Conservation (phyloP, 2,888 invertebrate genomes). For the Tinea semifulvella region DNA sequence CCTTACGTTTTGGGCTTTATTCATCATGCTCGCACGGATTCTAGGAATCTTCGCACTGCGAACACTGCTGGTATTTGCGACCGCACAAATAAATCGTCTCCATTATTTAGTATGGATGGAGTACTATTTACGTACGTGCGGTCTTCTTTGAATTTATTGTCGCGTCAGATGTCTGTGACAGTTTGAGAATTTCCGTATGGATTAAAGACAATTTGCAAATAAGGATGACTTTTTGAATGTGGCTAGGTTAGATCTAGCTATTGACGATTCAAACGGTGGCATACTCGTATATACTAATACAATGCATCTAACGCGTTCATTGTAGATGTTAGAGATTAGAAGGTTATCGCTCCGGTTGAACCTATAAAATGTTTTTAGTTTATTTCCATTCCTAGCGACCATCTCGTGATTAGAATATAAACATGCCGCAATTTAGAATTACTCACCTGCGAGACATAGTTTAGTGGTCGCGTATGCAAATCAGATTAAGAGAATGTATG, state of each 20-base stretch:
- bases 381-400: constrained; percentile 31
- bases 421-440: constrained; percentile 35
- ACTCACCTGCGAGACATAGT: constrained; percentile 39
- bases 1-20: constrained; percentile 51
- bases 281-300: constrained; percentile 20
- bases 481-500: constrained; percentile 32
- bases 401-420: constrained; percentile 30
- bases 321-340: constrained; percentile 22
- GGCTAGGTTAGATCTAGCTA: constrained; percentile 16
- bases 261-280: constrained; percentile 20
- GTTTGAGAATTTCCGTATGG: not conserved
- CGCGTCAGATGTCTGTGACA: constrained; percentile 25
- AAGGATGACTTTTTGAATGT: constrained; percentile 7
- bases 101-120: constrained; percentile 53
- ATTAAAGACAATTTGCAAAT: constrained; percentile 28
- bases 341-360: constrained; percentile 24
- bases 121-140: constrained; percentile 40
- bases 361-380: constrained; percentile 28
- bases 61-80: not conserved
- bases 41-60: constrained; percentile 45
- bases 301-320: constrained; percentile 17
- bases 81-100: constrained; percentile 45
- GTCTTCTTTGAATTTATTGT: constrained; percentile 46
- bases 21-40: constrained; percentile 57
- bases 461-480: constrained; percentile 44